Base-by-base conservation (phyloP, 2,888 invertebrate species). In the Endotricha flammealis region DNA sequence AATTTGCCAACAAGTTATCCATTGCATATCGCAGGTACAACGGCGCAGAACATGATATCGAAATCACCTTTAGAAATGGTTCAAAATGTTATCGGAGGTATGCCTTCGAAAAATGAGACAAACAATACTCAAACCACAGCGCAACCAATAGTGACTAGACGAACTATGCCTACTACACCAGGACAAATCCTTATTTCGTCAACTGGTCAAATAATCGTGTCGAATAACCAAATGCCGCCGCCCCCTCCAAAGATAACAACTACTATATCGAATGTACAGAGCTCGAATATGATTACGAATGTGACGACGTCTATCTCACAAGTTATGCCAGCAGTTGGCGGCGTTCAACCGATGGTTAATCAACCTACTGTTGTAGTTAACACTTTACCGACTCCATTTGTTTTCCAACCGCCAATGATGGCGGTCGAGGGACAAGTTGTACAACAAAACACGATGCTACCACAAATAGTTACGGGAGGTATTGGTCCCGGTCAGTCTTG, bases 351-450 rank as follows among this genome's bases (percentile, higher is more conserved):
- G 3, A 89, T 93, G 10, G 87, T 93, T 1, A 93, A 92, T 14
- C 93, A 91, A 59, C 92, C 93, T 14, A 91, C 94, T 0, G 93
- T 95, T 0, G 88, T 96, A 3, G 92, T 96, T 1, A 95, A 95
- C 60, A 91, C 95, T 0, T 76, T 95, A 43, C 92, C 92, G 31
- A 88, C 93, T 10, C 94, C 94, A 0, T 93, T 94, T 50, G 91
- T 95, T 4, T 88, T 95, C 27, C 95, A 95, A 57, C 93, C 93
- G 0, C 90, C 92, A 2, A 90, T 93, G 48, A 91, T 94, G 90
- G 90, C 92, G 0, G 91, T 94, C 52, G 94, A 94, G 49, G 91
- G 92, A 0, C 90, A 90, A 69, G 87, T 89, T 4, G 89, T 92
- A 13, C 90, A 91, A 38, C 93, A 92, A 54, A 91, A 91, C 46